Conservation (phyloP, 2,797 vertebrate species). For the Notolabrus celidotus region DNA sequence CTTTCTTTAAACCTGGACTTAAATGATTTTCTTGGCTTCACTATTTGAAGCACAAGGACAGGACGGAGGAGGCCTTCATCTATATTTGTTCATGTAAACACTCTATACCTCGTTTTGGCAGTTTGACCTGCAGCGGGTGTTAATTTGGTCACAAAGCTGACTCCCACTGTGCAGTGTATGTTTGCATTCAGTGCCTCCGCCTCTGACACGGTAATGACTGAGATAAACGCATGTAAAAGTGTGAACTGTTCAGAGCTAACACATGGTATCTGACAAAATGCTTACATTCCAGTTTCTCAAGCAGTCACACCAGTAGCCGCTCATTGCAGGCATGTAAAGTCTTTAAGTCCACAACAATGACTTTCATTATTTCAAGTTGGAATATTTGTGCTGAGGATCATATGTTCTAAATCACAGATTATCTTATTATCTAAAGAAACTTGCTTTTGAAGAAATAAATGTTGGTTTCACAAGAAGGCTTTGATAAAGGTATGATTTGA, state of each 20-base stretch:
- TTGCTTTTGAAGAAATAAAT: background rate
- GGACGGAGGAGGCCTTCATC: slow-evolving; percentile 38
- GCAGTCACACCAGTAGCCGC: slow-evolving; percentile 40
- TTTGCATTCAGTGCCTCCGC: slow-evolving; percentile 19
- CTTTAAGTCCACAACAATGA: slow-evolving; percentile 37
- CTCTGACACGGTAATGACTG: slow-evolving; percentile 19
- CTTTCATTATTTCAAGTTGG: slow-evolving; percentile 16
- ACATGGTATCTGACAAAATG: slow-evolving; percentile 42
- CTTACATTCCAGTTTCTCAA: slow-evolving; percentile 14
- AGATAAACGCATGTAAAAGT: slow-evolving; percentile 23
- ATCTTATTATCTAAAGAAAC: background rate
- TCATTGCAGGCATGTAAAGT: slow-evolving; percentile 38
- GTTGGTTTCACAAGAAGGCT: background rate
- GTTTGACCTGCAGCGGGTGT: slow-evolving; percentile 51
- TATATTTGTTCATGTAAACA: slow-evolving; percentile 68
- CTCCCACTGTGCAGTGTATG: slow-evolving; percentile 20
- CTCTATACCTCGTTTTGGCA: slow-evolving; percentile 35
- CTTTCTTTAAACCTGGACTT: slow-evolving; percentile 26
- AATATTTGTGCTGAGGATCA: background rate
- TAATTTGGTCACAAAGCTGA: slow-evolving; percentile 62
- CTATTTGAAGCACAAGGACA: slow-evolving; percentile 34
- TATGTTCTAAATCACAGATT: background rate
- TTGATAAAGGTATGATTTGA: background rate
- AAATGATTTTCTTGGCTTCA: slow-evolving; percentile 29
- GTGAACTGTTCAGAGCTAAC: slow-evolving; percentile 38